A percentile compares a stretch with the other conserved stretches of the same genome.
Conservation (phyloP, 1,140 invertebrate species). For the Drosophila tsacasi region DNA sequence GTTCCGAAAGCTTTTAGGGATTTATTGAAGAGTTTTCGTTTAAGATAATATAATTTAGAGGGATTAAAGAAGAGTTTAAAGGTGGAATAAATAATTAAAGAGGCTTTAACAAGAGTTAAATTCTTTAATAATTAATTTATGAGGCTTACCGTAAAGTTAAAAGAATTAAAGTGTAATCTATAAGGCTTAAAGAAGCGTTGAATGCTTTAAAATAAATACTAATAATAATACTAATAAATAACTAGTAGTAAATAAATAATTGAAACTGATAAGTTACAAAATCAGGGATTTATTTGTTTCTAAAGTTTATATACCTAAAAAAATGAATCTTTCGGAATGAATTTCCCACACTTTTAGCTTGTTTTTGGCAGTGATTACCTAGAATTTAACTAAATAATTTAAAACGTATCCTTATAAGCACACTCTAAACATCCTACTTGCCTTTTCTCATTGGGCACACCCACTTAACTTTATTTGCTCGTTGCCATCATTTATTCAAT, state of each 20-base stretch:
- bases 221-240: neutral
- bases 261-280: neutral
- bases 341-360: neutral
- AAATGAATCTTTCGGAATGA: neutral
- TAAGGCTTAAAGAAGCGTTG: neutral
- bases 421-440: neutral
- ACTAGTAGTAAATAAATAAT: too few species aligned
- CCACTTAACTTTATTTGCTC: constrained; percentile 25
- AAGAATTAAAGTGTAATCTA: neutral
- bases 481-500: constrained; percentile 25
- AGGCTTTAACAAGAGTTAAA: too few species aligned
- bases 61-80: neutral
- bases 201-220: neutral
- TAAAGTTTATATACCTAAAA: neutral
- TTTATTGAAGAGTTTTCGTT: neutral
- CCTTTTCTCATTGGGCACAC: constrained; percentile 3
- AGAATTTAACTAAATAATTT: neutral
- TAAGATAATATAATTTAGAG: neutral
- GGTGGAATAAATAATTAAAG: too few species aligned
- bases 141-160: too few species aligned
- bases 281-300: neutral
- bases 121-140: too few species aligned
- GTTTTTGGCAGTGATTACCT: too few species aligned
- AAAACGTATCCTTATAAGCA: neutral
- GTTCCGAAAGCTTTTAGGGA: fast-evolving